Conservation (phyloP, 1,140 invertebrate species). For the Helicoverpa armigera region DNA sequence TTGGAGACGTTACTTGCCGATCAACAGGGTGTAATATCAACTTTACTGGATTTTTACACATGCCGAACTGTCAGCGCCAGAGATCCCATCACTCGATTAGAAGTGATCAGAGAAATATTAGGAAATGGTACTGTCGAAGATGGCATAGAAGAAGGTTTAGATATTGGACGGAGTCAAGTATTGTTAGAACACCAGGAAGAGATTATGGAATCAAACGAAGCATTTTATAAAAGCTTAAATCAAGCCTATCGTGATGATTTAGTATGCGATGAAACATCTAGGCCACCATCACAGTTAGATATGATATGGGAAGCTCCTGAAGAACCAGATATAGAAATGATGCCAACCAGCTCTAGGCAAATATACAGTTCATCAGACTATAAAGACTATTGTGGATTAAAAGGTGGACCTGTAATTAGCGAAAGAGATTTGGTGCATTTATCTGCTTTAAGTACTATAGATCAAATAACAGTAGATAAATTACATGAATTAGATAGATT, state of each 20-base stretch:
- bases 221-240: constrained; percentile 95
- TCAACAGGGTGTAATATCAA: constrained; percentile 96
- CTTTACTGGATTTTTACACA: constrained; percentile 93
- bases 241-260: constrained; percentile 94
- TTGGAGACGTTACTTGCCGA: constrained; percentile 95
- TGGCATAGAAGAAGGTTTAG: constrained; percentile 88
- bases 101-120: constrained; percentile 88
- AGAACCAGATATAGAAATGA: constrained; percentile 86
- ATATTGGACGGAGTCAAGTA: constrained; percentile 80
- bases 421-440: constrained; percentile 93
- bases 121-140: constrained; percentile 88
- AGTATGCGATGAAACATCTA: constrained; percentile 88
- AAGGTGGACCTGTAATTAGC: constrained; percentile 90
- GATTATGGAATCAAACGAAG: constrained; percentile 92
- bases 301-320: constrained; percentile 93
- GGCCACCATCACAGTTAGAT: constrained; percentile 90
- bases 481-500: constrained; percentile 92
- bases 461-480: constrained; percentile 92
- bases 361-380: constrained; percentile 93
- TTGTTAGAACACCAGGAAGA: constrained; percentile 80
- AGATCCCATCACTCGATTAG: constrained; percentile 84
- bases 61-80: constrained; percentile 81
- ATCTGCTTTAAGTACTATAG: constrained; percentile 91
- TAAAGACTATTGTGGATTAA: constrained; percentile 91
- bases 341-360: constrained; percentile 85